Evolutionary conservation across 92 coral and sea anemone species (phyloP), one percentile per base, ranked within the genome.

Genomic region (Epizoanthus illoricatus): DNA sequence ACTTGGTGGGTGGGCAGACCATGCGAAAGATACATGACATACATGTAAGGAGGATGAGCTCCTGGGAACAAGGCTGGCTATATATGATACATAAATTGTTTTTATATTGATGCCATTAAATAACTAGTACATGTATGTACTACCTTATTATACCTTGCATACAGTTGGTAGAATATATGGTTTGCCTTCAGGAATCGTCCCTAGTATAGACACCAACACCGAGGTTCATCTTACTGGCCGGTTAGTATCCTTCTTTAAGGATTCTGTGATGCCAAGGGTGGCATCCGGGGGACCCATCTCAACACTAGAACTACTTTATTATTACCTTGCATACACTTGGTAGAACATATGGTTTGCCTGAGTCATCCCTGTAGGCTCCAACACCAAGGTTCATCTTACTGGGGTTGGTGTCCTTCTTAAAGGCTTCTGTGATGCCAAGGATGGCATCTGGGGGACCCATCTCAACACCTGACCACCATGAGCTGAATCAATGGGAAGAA

Each of bases 241-340:
- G 69, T 93, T 88, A 18, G 93, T 85, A 74, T 97, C 99, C 72
- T 88, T 91, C 67, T 94, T 97, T 79, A 84, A 97, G 24, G 99
- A 98, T 69, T 97, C 99, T 7, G 99, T 97, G 60, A 97, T 87
- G 33, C 99, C 99, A 87, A 97, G 98, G 66, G 93, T 97, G 23
- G 94, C 92, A 84, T 97, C 99, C 40, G 99, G 99, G 41, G 99
- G 99, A 7, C 99, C 99, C 93, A 93, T 91, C 84, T 97, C 94
- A 15, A 97, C 93, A 55, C 94, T 59, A 59, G 5, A 16, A 1
- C 36, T 40, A 40, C 15, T 11, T 36, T 18, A 43, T 20, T 42
- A 55, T 65, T 59, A 92, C 99, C 97, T 94, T 97, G 79, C 75
- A 90, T 24, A 97, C 97, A 55, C 94, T 84, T n/a, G 98, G 99